These are phyloP conservation scores for Enhydra lutris DNA, from an alignment of 2,113 vertebrate genomes.

Conservation along the genomic window DNA sequence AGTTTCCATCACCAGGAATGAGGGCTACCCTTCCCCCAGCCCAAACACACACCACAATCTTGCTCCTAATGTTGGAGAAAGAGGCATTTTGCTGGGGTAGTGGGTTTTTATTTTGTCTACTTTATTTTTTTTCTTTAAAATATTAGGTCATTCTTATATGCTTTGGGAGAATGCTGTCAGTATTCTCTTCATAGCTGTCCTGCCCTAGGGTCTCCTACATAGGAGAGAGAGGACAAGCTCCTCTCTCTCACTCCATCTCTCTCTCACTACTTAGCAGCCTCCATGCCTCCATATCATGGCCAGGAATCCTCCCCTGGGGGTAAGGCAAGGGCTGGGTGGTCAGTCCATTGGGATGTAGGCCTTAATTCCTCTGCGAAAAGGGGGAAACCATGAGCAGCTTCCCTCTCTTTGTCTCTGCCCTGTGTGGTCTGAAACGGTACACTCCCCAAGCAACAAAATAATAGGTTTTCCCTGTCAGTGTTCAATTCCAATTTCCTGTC, in stretches of 20 bases:
- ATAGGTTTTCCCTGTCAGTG: not conserved
- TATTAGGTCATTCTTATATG: not conserved
- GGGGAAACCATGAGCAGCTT: not conserved
- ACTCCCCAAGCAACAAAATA: not conserved
- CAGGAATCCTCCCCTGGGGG: not conserved
- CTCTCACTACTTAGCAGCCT: not conserved
- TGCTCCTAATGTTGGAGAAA: not conserved
- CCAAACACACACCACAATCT: fast-evolving
- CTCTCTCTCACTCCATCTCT: not conserved
- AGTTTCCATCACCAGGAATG: not conserved
- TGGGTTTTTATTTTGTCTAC: not conserved
- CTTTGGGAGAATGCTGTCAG: not conserved
- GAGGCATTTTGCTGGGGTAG: not conserved
- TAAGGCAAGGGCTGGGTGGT: not conserved
- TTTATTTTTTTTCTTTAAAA: not conserved
- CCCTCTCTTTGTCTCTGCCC: not conserved
- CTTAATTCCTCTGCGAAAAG: not conserved
- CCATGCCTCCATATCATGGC: too few species aligned
- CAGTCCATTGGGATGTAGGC: not conserved
- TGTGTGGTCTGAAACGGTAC: not conserved
- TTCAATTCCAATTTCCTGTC: constrained; percentile 9
- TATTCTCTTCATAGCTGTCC: not conserved
- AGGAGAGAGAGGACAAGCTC: not conserved
- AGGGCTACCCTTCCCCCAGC: fast-evolving
- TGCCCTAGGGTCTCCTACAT: not conserved